Evolutionary conservation across 2,888 invertebrate species (phyloP), one percentile per base, ranked within the genome.

Genomic region (Lucinisca nassula): DNA sequence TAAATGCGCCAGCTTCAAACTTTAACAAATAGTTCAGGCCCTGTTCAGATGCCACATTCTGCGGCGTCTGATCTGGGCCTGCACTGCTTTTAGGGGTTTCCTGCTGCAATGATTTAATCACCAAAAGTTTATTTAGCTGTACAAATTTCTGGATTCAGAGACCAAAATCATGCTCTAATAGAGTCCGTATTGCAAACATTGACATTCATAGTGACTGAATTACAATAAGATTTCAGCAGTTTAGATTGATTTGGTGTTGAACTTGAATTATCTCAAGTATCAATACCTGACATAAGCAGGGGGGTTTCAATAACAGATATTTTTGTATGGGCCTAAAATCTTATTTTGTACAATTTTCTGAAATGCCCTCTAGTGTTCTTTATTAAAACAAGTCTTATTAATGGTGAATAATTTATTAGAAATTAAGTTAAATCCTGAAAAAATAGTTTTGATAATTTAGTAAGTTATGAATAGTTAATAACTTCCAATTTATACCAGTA

Each of bases 231-330:
- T 35, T 21, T 35, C 10, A 24, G 67, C 17, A 35, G 10, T 67
- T n/a, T 10, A 35, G 67, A 17, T 35, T 67, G 67, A 67, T 67
- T 12, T 35, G 30, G 67, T 30, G 35, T 67, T 27, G 35, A 32
- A 30, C 10, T 35, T 67, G 67, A 35, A n/a, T 30, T 67, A 67
- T 10, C 67, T 1, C 21, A 21, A 35, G 1, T 35, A 67, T 35
- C 32, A 67, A 67, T 67, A 67, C 35, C 17, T 67, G 67, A 51
- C 21, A 67, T 67, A 10, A 67, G 67, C 30, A 67, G 67, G 67
- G 67, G n/a, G 67, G 67, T 67, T 67, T 67, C 67, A 67, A 67
- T 67, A 67, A 67, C 67, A 67, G 10, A 67, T 35, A 0, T 35
- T 58, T 21, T 67, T 35, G 6, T 24, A 32, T 30, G 67, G 30